Base-by-base conservation (phyloP, 2,888 invertebrate species). In the Atrina japonica region DNA sequence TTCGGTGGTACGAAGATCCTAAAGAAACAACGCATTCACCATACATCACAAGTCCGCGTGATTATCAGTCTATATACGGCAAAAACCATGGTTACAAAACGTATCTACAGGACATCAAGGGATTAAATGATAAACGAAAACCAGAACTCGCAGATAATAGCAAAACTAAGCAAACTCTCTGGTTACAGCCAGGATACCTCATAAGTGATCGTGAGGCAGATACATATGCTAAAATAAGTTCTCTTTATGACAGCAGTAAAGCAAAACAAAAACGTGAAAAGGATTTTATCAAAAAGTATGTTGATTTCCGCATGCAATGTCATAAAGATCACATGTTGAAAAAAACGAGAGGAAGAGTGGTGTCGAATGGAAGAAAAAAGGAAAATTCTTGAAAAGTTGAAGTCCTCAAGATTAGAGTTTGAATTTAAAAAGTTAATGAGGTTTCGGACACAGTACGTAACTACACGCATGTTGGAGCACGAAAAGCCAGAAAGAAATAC, bases 401-500 rank as follows among this genome's bases (percentile, higher is more conserved):
- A 52, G 23, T 21, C 9, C 11, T 16, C 23, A 18, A 21, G 52
- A 9, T 11, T 25, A 21, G 52, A 52, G 9, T 52, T 52, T 52
- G 52, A 18, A 25, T 21, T 52, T 23, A 21, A 25, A 11, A 52
- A 52, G 23, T 18, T 11, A 5, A 25, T 11, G 23, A 5, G 52
- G 11, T 14, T 52, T 0, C n/a, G 7, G 3, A 18, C 18, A 52
- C 52, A 52, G 23, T 52, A 52, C 23, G 52, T 52, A 16, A 52
- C 52, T 7, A 21, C 52, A 11, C 21, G 25, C 7, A 5, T 11
- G 1, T 25, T 52, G 11, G 52, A 52, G 23, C 52, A 52, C 25
- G 52, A 52, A 52, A 52, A 52, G 23, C 23, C 21, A 23, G 25
- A 52, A 11, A 18, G 52, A 14, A 25, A 21, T 16, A 52, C 52